Evolutionary conservation across 1,140 invertebrate genomes (phyloP).

Genomic region (Sipha flava): DNA sequence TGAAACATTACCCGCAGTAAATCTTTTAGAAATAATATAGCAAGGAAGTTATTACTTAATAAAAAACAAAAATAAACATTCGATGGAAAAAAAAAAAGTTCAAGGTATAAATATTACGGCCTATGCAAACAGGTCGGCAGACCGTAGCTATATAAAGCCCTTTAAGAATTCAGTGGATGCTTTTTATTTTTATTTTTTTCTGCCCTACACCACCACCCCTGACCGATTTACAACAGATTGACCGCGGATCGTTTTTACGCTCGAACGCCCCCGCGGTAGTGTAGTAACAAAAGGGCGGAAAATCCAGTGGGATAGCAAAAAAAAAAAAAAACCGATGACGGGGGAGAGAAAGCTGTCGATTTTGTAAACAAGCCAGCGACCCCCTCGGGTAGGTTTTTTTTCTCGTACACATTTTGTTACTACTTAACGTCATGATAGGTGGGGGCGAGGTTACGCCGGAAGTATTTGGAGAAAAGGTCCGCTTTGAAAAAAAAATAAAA

Average conservation of each 20-base stretch:
- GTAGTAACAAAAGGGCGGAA: conserved; percentile 28
- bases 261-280: neutral
- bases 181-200: neutral
- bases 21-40: no score
- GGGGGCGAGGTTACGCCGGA: neutral
- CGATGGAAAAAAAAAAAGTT: conserved; percentile 1
- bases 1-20: no score
- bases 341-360: conserved; percentile 27
- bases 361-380: conserved; percentile 24
- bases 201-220: neutral
- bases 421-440: neutral
- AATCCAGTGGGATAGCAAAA: neutral
- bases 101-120: neutral
- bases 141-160: neutral
- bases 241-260: conserved; percentile 31
- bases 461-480: neutral
- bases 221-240: conserved; percentile 32
- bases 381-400: conserved; percentile 21
- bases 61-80: neutral
- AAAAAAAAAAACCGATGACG: neutral
- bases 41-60: neutral
- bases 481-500: neutral
- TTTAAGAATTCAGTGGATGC: conserved; percentile 12
- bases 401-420: conserved; percentile 12
- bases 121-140: neutral